These are phyloP conservation scores for Polypterus bichir DNA, from an alignment of 2,113 vertebrate species.

Conservation along the genomic window DNA sequence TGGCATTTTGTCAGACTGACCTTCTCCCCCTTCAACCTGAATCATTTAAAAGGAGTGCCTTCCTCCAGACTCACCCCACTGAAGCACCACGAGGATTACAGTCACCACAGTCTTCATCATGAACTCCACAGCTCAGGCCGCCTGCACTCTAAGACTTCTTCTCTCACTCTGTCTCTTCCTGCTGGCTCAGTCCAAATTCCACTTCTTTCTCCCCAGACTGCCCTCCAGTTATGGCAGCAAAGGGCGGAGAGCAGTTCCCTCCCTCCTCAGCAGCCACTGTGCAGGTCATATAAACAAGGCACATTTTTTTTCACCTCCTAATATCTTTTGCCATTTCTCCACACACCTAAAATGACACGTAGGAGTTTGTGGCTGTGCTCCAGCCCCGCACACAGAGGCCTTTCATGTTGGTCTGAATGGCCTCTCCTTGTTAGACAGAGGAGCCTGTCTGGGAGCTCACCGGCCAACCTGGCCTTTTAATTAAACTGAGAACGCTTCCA, in stretches of 20 bases:
- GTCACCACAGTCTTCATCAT: too few species aligned
- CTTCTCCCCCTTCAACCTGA: too few species aligned
- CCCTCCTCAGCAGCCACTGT: too few species aligned
- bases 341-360: constrained; percentile 22
- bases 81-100: too few species aligned
- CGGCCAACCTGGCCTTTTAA: too few species aligned
- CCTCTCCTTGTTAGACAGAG: neutral
- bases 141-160: too few species aligned
- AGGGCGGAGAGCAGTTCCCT: neutral
- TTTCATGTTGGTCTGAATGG: constrained; percentile 2
- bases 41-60: too few species aligned
- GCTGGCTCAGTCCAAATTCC: neutral
- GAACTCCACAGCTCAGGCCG: too few species aligned
- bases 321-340: neutral
- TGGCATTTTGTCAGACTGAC: too few species aligned
- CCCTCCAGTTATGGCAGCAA: constrained; percentile 17
- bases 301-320: neutral
- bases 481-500: too few species aligned
- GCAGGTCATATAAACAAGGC: neutral
- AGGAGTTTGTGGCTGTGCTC: constrained; percentile 1
- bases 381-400: constrained; percentile 11
- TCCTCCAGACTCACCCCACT: too few species aligned
- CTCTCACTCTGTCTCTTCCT: neutral
- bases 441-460: too few species aligned
- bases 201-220: constrained; percentile 11